Percentiles rank a stretch among this genome's conserved stretches.
These are phyloP conservation scores for Eleginops maclovinus DNA, from an alignment of 2,113 vertebrate species.

Conservation along the genomic window DNA sequence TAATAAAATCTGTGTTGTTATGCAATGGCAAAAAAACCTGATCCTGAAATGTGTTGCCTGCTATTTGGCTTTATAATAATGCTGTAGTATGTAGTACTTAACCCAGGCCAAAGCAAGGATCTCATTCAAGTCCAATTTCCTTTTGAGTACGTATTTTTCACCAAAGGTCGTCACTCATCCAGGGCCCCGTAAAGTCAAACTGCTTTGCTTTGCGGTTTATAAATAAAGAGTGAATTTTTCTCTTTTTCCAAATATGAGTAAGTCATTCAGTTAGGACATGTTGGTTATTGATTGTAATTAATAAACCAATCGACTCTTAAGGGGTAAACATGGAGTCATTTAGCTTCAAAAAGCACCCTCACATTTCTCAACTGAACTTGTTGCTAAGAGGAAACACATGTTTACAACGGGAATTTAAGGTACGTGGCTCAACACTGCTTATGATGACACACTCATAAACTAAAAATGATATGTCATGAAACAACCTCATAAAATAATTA, in stretches of 20 bases:
- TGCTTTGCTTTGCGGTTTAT: conserved; percentile 33
- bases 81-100: conserved; percentile 40
- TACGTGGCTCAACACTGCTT: not conserved
- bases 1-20: conserved; percentile 56
- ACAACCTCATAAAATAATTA: not conserved
- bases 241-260: conserved; percentile 30
- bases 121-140: conserved; percentile 52
- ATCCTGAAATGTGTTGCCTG: conserved; percentile 65
- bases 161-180: conserved; percentile 36
- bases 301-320: conserved; percentile 8
- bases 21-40: conserved; percentile 59
- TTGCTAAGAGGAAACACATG: conserved; percentile 28
- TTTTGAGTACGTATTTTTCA: conserved; percentile 40
- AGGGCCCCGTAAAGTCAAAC: conserved; percentile 21
- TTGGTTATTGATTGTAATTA: conserved; percentile 31
- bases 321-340: conserved; percentile 30
- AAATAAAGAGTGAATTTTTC: conserved; percentile 2
- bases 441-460: conserved; percentile 9
- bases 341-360: conserved; percentile 24
- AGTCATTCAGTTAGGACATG: conserved; percentile 7
- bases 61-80: conserved; percentile 50
- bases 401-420: conserved; percentile 26
- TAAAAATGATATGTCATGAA: conserved; percentile 2
- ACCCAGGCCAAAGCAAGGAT: conserved; percentile 35
- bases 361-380: conserved; percentile 18